phyloP scores from a whole-genome alignment of 2,113 vertebrate genomes.

The Camarhynchus parvulus region DNA sequence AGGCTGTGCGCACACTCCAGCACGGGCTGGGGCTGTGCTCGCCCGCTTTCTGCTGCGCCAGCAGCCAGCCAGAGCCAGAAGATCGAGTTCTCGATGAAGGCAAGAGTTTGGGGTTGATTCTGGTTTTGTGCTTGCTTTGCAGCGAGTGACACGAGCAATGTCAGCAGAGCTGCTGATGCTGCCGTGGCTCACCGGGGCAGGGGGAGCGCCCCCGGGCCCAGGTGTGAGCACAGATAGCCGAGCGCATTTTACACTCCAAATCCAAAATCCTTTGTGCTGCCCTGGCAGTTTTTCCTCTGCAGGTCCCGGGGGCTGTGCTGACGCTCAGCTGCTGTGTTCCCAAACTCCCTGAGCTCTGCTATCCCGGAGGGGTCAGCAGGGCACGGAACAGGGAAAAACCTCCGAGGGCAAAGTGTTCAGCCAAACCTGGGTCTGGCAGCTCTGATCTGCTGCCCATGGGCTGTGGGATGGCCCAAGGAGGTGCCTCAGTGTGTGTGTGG shows the following conservation, averaged over 20 bases:
- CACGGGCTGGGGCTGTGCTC: background rate
- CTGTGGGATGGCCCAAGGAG: background rate
- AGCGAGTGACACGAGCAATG: background rate
- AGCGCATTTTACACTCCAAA: background rate
- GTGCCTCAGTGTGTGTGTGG: background rate
- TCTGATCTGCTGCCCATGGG: background rate
- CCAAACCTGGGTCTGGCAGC: background rate
- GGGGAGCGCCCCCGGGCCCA: background rate
- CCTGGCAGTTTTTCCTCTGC: background rate
- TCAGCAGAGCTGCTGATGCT: conserved; percentile 18
- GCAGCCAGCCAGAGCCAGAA: background rate
- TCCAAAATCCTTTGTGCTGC: background rate
- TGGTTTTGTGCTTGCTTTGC: conserved; percentile 43
- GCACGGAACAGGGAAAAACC: background rate
- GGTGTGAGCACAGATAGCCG: background rate
- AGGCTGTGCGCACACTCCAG: background rate
- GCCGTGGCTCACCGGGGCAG: background rate
- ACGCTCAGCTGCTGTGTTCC: background rate
- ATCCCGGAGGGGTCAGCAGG: background rate
- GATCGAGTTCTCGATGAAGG: background rate
- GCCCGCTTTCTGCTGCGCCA: background rate
- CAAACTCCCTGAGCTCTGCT: background rate
- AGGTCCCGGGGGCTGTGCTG: background rate
- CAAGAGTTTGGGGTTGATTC: background rate
- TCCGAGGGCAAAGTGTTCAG: background rate